Conservation (phyloP, 2,797 vertebrate species). For the Tokudaia tokunoshimensis region DNA sequence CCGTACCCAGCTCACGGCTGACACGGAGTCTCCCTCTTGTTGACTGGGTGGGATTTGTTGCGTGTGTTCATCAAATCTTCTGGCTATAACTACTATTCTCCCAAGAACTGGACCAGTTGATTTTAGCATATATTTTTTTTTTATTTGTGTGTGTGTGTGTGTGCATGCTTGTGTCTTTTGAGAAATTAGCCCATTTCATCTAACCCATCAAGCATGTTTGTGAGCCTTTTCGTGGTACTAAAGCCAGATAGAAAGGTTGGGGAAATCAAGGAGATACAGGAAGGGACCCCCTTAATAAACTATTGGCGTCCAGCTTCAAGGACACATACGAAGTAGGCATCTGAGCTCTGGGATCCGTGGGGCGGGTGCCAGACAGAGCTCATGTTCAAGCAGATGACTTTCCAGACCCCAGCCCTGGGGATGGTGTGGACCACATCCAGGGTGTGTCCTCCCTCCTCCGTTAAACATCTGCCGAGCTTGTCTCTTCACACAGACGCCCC, state of each 20-base stretch:
- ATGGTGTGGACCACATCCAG: neutral
- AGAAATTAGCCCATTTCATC: neutral
- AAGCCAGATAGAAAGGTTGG: neutral
- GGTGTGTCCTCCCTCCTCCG: neutral
- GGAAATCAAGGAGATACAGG: neutral
- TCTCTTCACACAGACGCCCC: neutral
- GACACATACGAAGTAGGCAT: neutral
- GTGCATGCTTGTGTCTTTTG: neutral
- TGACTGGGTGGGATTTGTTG: too few species aligned
- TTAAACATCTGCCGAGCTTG: neutral
- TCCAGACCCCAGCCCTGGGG: neutral
- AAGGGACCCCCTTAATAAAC: neutral
- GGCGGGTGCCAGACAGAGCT: neutral
- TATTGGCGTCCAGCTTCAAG: neutral
- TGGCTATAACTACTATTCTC: too few species aligned
- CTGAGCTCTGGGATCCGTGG: neutral
- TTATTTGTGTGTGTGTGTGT: too few species aligned
- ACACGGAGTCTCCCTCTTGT: fast-evolving
- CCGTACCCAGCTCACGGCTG: fast-evolving
- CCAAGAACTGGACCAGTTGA: neutral
- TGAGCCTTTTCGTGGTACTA: neutral
- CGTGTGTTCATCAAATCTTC: neutral
- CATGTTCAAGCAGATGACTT: neutral
- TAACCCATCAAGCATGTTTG: neutral
- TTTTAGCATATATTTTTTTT: neutral